Base-by-base conservation (phyloP, 2,113 vertebrate genomes). In the Motacilla tschutschensis region DNA sequence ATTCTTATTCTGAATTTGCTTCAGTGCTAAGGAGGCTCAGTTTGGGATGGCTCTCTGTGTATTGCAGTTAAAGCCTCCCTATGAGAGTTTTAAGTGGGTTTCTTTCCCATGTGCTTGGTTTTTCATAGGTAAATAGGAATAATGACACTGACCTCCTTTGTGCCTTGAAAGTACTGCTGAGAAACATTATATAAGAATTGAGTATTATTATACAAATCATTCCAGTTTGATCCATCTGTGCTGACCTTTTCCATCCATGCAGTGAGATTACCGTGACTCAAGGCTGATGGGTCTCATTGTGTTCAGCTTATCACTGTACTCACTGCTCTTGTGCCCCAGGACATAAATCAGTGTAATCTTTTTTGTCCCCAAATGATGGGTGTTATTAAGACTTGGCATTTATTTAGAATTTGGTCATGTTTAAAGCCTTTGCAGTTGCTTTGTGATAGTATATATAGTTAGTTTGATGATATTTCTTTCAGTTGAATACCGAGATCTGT, bases 251-350 rank as follows among this genome's bases (percentile, higher is more conserved):
- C 46, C 28, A 63, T 73, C 85, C 80, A 44, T 29, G 65, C 89
- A 63, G 53, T 41, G 44, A 64, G 72, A 88, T 87, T 69, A 74
- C 94, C 85, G 77, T 80, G 88, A 76, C 89, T 73, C 7, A 26
- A 89, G 93, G 95, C 95, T 95, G 95, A 75, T 50, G 57, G 72
- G 46, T 83, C 77, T 71, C 78, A 50, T 76, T 93, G 91, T 77
- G 47, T 48, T 80, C 35, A 31, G 78, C 77, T 83, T 78, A 85
- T 25, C 57, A 51, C 88, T 93, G 90, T 85, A 69, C 8, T 5
- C 48, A 7, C 69, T 62, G 79, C 73, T 74, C 18, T 6, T 77
- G 50, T 87, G 40, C 79, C 47, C 15, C n/a, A 26, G 38, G 38
- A 71, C 57, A 35, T 57, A 47, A 70, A 63, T 65, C 59, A 79